phyloP scores from a whole-genome alignment of 2,888 invertebrate genomes.

The Eilema caniola region DNA sequence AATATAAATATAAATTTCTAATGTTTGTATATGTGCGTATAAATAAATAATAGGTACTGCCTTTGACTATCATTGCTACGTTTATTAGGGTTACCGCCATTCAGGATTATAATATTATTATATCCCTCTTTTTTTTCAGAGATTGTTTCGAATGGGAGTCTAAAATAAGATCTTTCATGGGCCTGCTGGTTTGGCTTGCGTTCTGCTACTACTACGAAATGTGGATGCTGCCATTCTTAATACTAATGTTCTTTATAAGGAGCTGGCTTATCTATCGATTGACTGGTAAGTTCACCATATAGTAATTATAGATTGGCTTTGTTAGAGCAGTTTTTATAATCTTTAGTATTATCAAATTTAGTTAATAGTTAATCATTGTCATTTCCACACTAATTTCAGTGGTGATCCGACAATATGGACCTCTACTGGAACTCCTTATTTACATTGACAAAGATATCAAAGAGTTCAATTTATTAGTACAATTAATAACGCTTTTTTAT shows the following conservation, averaged over 20 bases:
- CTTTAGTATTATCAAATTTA: not conserved
- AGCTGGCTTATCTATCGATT: constrained; percentile 83
- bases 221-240: constrained; percentile 96
- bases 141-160: constrained; percentile 99
- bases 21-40: no score
- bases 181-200: constrained; percentile 94
- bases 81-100: not conserved
- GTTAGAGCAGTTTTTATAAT: not conserved
- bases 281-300: constrained; percentile 68
- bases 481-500: not conserved
- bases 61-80: not conserved
- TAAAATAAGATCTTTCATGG: constrained; percentile 92
- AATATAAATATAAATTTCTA: no score
- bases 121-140: constrained; percentile 83
- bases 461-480: not conserved
- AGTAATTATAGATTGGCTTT: not conserved
- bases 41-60: not conserved
- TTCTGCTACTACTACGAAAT: constrained; percentile 98
- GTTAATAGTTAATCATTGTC: no score
- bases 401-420: no score
- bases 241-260: constrained; percentile 92
- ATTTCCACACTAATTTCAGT: no score
- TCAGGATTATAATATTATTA: not conserved
- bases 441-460: not conserved
- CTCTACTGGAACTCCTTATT: not conserved